Evolutionary conservation across 1,140 invertebrate genomes (phyloP), one percentile per base, ranked within the genome.

Genomic region (Gerris buenoi): DNA sequence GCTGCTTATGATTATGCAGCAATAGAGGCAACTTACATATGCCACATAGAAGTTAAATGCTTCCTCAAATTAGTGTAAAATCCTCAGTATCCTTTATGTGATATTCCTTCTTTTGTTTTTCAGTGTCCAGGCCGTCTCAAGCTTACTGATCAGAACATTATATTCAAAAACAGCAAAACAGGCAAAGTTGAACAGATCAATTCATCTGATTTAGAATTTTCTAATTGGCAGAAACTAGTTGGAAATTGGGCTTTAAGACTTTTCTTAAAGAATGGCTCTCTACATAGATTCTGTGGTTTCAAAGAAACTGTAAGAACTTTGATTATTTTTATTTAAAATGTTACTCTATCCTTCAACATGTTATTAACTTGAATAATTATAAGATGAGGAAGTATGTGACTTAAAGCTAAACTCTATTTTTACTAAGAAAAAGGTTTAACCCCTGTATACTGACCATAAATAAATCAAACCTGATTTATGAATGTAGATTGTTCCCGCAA

Each of bases 101-200:
- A 10, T 22, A 58, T 58, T 14, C 33, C 2, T 26, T 65, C 25
- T 15, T 64, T 58, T 25, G 5, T 46, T 13, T 60, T 25, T 25
- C 68, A 91, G 91, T 88, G 85, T 29, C 83, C 85, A 64, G 95
- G 95, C 1, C 85, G 90, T 67, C 76, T 99, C 2, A 97, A 97
- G 77, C 83, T 98, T 72, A 95, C 93, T 2, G 90, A 95, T 68
- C 89, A 93, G 73, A 87, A 86, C 74, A 87, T 98, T 25, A 83
- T 91, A 64, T 98, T 97, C 73, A 98, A 98, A 78, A 98, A 97
- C 76, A 87, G 83, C 63, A 96, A 95, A 79, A 98, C 95, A 26
- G 96, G 95, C 1, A 98, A 97, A 81, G 90, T 97, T 0, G 93
- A 97, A 75, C 89, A 95, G 76, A 87, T 98, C 68, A 80, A 85